A percentile compares a stretch with the other conserved stretches of the same genome.
phyloP scores from a whole-genome alignment of 1,140 invertebrate species.

The Hycleus cichorii region DNA sequence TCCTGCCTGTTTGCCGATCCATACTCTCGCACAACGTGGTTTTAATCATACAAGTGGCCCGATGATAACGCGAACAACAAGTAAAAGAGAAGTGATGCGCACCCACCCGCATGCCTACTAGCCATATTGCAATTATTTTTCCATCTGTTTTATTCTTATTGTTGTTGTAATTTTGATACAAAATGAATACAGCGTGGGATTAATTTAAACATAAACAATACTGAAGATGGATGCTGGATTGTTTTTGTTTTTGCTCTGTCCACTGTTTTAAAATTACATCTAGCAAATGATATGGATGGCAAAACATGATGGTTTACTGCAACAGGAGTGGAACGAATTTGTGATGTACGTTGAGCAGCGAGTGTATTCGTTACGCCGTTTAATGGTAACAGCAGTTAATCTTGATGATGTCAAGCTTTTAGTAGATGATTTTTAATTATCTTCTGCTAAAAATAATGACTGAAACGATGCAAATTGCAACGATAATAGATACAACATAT shows the following conservation, averaged over 20 bases:
- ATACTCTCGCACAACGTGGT: background rate
- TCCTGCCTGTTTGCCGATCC: too few relatives aligned
- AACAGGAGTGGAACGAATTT: slow-evolving; percentile 15
- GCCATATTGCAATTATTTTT: background rate
- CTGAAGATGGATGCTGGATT: background rate
- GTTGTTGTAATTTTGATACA: too few relatives aligned
- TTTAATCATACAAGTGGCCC: background rate
- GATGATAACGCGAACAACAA: background rate
- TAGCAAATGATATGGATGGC: too few relatives aligned
- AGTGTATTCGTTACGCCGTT: slow-evolving; percentile 8
- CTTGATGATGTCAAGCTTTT: background rate
- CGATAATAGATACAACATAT: background rate
- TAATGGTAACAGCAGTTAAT: slow-evolving; percentile 14
- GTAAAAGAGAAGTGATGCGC: background rate
- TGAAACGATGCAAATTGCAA: background rate
- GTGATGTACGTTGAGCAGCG: slow-evolving; percentile 8
- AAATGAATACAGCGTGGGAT: background rate
- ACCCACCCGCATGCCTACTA: background rate
- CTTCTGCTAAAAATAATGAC: background rate
- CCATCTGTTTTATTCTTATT: too few relatives aligned
- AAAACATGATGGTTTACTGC: background rate
- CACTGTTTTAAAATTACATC: too few relatives aligned
- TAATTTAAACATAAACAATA: slow-evolving; percentile 15
- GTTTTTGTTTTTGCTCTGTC: too few relatives aligned
- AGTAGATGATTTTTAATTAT: background rate